These are phyloP conservation scores for Falcaria lacertinaria DNA, from an alignment of 2,888 invertebrate species.

Conservation along the genomic window DNA sequence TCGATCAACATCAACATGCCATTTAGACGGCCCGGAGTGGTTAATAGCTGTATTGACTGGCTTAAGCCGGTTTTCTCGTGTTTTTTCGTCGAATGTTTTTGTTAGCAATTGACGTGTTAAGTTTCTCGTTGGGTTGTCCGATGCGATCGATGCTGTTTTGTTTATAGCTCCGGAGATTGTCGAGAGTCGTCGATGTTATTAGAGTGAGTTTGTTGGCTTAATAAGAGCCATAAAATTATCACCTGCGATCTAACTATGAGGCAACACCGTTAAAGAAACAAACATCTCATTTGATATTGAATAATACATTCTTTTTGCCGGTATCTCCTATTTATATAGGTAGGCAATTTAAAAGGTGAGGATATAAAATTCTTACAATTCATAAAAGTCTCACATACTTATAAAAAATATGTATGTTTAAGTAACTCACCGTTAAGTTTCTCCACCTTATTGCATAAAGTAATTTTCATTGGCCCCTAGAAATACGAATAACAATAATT, in stretches of 20 bases:
- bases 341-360: too few species aligned
- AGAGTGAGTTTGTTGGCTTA: neutral
- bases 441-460: too few species aligned
- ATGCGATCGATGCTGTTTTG: neutral
- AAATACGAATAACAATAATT: too few species aligned
- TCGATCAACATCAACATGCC: constrained; percentile 66
- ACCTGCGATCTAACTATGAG: neutral
- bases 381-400: too few species aligned
- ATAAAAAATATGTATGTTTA: too few species aligned
- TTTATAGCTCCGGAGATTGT: neutral
- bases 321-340: too few species aligned
- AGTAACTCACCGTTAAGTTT: too few species aligned
- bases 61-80: neutral
- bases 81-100: neutral
- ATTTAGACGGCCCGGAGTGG: constrained; percentile 49
- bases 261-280: neutral
- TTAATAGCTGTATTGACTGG: constrained; percentile 46
- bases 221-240: neutral
- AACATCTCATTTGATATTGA: neutral
- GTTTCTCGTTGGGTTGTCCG: neutral
- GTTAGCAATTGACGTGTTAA: neutral
- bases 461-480: too few species aligned
- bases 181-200: neutral
- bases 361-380: too few species aligned
- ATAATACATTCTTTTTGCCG: too few species aligned